Percentiles rank a stretch among this genome's conserved stretches.
Conservation (phyloP, 2,113 vertebrate species). For the Rhinopomastus cyanomelas region DNA sequence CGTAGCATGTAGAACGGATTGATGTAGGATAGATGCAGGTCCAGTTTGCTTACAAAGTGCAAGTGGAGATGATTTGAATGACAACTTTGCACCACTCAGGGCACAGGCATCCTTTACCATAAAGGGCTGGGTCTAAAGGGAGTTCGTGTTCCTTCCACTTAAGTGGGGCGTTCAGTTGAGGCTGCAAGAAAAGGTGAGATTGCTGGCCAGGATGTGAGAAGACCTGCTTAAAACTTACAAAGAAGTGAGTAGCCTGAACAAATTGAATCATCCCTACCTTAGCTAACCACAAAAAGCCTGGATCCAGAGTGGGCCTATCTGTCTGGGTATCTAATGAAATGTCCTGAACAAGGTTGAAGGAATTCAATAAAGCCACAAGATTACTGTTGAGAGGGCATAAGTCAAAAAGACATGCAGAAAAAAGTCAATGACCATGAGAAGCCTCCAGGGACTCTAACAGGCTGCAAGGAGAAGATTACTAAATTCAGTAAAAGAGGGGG, state of each 20-base stretch:
- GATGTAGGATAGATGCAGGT: not conserved
- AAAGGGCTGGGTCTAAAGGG: not conserved
- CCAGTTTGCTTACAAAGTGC: not conserved
- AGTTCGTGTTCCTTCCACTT: not conserved
- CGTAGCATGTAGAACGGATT: not conserved
- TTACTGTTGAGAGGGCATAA: not conserved
- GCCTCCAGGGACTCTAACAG: not conserved
- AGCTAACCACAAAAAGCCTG: not conserved
- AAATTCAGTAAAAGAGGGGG: not conserved
- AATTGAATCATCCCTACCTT: not conserved
- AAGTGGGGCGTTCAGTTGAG: not conserved
- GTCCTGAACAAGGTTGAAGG: not conserved
- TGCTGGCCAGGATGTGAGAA: not conserved
- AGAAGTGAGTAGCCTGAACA: not conserved
- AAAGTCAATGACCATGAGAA: constrained; percentile 10
- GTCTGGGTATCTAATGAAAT: not conserved
- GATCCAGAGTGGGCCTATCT: not conserved
- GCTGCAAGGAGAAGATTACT: not conserved
- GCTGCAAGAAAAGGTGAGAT: not conserved
- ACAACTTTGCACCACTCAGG: not conserved
- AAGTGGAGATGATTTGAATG: not conserved
- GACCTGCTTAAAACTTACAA: not conserved
- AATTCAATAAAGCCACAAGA: constrained; percentile 25
- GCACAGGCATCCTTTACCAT: not conserved
- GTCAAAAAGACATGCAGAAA: not conserved